Base-by-base conservation (phyloP, 2,113 vertebrate species). In the Aptenodytes forsteri region DNA sequence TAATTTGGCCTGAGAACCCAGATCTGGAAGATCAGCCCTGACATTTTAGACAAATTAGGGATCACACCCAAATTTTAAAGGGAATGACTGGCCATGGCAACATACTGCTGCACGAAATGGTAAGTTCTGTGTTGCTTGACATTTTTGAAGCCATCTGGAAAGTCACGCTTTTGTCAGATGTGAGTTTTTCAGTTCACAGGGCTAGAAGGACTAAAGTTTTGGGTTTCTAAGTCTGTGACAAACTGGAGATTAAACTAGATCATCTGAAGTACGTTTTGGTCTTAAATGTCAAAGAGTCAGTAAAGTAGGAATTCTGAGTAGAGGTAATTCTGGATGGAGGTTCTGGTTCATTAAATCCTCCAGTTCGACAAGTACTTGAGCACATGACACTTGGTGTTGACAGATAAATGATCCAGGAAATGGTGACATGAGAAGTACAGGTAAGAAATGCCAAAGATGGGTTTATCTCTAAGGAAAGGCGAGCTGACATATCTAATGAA, bases 151-250 rank as follows among this genome's bases (percentile, higher is more conserved):
- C 72, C 42, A 32, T 65, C 32, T 94, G 23, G 44, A 64, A 88
- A 69, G 34, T 46, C 23, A 7, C 22, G 12, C 3, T 78, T 47
- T 67, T 66, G 40, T 81, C 80, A 75, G 32, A 21, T 78, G 32
- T 0, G 5, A 59, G 7, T 5, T 71, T 46, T 75, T 71, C 1
- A 10, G 26, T 82, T 94, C 69, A 34, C 0, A 0, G 13, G 29
- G 32, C 38, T 42, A 12, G 32, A 75, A 87, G 56, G 81, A 71
- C 40, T 16, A 9, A 85, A 67, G 14, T 55, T 84, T 40, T 19
- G 21, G 3, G 14, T 75, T 95, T 84, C n/a, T 75, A 22, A 54
- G 21, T 89, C 89, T 50, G 7, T 84, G 72, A 59, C 23, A 91
- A 95, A 71, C 46, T 36, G 36, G 49, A 10, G 16, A 62, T 72